Base-by-base conservation (phyloP, 2,888 invertebrate genomes). In the Marasmarcha lunaedactyla region DNA sequence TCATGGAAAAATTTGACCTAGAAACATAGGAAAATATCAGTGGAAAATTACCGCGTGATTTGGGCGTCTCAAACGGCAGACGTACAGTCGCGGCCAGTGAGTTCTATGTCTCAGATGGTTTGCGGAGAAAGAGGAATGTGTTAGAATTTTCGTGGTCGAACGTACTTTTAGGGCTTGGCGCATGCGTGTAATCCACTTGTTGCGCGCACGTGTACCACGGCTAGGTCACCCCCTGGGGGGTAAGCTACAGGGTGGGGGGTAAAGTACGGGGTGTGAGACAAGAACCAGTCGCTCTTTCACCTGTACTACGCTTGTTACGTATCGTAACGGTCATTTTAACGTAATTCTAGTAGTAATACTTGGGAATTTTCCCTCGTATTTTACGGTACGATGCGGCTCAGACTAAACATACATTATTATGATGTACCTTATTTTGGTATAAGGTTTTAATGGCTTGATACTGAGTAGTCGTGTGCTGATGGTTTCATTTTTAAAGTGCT, bases 141-240 rank as follows among this genome's bases (percentile, higher is more conserved):
- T 7, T 3, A 20, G 20, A 20, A 20, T 20, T 20, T 20, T 7
- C 20, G 20, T 7, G 20, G 20, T 20, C 7, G 20, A 20, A 7
- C 7, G 20, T 20, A 20, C 20, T 20, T 20, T 20, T 3, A 7
- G 20, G 4, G 20, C n/a, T 30, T 34, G 35, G 54, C 72, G 77
- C 77, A 66, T 71, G 79, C 77, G 76, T 55, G 44, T 26, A 13
- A 41, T 47, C 46, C 63, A 79, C 81, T 77, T 79, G 79, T 81
- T 79, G 81, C 71, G 57, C 61, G 66, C 70, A 71, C 73, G 70
- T 73, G 72, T 62, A 55, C 15, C 11, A 38, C 51, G 15, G 41
- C 42, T 37, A 27, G 37, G 36, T 39, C 39, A 35, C 43, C 35
- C 42, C 25, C 14, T 10, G 35, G 39, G 33, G 33, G 14, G 15